Conservation (phyloP, 1,140 invertebrate species). For the Drosophila oshimai region DNA sequence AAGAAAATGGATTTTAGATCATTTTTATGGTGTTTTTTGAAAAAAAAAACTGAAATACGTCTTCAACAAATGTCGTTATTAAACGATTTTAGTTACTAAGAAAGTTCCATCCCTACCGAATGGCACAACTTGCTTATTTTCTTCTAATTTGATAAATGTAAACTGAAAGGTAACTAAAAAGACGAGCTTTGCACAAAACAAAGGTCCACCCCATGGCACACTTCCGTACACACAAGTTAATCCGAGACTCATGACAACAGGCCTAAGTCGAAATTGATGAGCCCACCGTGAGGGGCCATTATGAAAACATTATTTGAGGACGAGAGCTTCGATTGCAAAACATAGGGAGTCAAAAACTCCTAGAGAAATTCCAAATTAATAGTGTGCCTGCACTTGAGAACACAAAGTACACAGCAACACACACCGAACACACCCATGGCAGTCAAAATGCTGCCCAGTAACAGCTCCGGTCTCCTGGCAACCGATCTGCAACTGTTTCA, state of each 20-base stretch:
- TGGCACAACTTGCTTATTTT: no score
- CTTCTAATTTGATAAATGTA: not conserved
- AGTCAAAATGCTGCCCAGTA: conserved; percentile 54
- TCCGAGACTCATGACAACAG: conserved; percentile 41
- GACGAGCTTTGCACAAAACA: no score
- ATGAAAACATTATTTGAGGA: conserved; percentile 34
- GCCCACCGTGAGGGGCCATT: conserved; percentile 43
- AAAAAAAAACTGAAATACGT: no score
- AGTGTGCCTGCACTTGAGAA: not conserved
- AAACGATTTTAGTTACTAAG: no score
- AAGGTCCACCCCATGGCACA: not conserved
- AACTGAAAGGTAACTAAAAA: not conserved
- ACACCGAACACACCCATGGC: conserved; percentile 25
- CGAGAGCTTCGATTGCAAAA: conserved; percentile 15
- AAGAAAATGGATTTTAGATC: no score
- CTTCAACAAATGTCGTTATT: no score
- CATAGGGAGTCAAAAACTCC: not conserved
- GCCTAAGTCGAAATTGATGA: conserved; percentile 61
- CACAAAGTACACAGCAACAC: not conserved
- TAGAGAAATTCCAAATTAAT: conserved; percentile 22
- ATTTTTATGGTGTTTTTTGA: no score
- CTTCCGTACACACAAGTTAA: conserved; percentile 10
- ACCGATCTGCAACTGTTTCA: conserved; percentile 58
- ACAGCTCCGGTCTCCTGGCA: conserved; percentile 27
- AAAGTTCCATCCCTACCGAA: no score